These are phyloP conservation scores for Aspidiotus rigidus DNA, from an alignment of 2,888 invertebrate genomes.

Conservation along the genomic window DNA sequence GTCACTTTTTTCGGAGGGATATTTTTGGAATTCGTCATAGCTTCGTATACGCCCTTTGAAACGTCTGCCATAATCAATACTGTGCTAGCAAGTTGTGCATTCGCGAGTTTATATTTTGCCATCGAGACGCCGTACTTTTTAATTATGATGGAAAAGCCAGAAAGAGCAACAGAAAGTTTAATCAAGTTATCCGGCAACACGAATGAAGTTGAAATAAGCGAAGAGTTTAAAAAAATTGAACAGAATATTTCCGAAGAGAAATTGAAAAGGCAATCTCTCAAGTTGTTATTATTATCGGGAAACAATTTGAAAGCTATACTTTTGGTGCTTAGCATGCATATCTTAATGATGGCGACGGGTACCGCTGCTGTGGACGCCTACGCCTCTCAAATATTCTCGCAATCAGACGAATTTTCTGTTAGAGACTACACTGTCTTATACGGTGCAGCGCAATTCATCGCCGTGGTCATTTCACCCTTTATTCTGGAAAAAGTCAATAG, in stretches of 20 bases:
- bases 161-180: constrained; percentile 7
- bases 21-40: constrained; percentile 37
- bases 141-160: neutral
- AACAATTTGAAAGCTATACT: neutral
- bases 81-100: neutral
- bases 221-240: constrained; percentile 5
- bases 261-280: neutral
- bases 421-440: neutral
- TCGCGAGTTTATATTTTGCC: neutral
- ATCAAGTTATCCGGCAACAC: constrained; percentile 5
- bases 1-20: constrained; percentile 38
- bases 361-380: neutral
- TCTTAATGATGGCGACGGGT: neutral
- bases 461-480: neutral
- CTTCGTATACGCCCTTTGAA: constrained; percentile 36
- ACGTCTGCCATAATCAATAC: neutral
- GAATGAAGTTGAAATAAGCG: constrained; percentile 3
- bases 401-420: neutral
- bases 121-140: constrained; percentile 12
- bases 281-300: neutral
- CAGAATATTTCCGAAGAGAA: constrained; percentile 12
- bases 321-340: neutral
- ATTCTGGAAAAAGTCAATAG: neutral
- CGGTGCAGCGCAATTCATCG: neutral
- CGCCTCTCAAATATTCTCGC: neutral